Conservation (phyloP, 2,888 invertebrate genomes). For the Rhagonycha fulva region DNA sequence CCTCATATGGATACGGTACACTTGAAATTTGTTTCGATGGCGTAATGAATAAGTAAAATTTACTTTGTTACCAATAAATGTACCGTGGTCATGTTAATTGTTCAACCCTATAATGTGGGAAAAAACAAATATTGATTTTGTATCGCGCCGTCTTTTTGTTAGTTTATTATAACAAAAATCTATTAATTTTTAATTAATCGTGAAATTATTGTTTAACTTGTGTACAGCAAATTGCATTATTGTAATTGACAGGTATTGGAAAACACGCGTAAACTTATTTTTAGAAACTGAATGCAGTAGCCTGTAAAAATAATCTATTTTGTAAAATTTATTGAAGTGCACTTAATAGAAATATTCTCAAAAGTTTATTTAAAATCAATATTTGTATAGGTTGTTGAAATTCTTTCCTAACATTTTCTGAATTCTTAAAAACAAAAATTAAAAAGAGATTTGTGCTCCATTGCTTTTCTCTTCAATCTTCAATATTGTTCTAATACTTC, state of each 20-base stretch:
- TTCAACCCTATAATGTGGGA: not conserved
- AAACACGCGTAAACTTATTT: not conserved
- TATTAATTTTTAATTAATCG: not conserved
- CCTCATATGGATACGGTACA: not conserved
- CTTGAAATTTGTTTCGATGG: conserved; percentile 10
- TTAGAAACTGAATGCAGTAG: conserved; percentile 15
- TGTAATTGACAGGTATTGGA: not conserved
- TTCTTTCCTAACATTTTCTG: not conserved
- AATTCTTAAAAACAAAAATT: not conserved
- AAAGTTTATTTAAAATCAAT: conserved; percentile 14
- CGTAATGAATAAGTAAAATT: not conserved
- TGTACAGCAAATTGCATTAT: not conserved
- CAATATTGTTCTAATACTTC: not conserved
- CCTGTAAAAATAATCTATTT: conserved; percentile 22
- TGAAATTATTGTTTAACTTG: not conserved
- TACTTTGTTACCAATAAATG: not conserved
- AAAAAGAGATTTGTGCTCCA: not conserved
- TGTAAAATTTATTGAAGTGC: conserved; percentile 13
- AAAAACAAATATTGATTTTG: not conserved
- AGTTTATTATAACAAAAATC: not conserved
- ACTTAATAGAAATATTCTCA: conserved; percentile 2
- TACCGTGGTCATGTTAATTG: not conserved
- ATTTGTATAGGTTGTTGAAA: conserved; percentile 7
- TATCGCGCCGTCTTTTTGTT: not conserved
- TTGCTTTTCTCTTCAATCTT: not conserved